Base-by-base conservation (phyloP, 2,888 invertebrate species). In the Melanophora roralis region DNA sequence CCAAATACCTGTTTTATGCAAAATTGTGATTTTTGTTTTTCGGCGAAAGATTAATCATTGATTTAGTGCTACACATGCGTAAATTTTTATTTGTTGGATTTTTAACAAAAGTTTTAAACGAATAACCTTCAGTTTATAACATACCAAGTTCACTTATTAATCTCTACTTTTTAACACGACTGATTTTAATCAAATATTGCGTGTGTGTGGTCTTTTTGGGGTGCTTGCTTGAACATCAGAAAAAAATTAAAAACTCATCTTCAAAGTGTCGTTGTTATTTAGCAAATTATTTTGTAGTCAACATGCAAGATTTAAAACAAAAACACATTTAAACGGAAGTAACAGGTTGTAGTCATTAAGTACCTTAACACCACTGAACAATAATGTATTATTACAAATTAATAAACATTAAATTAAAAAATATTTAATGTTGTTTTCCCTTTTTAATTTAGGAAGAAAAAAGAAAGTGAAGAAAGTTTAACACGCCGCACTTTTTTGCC, bases 401-500 rank as follows among this genome's bases (percentile, higher is more conserved):
- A 43, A 9, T 27, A 34, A 12, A n/a, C n/a, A 59, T 36, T 49
- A 38, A 57, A 19, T 59, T 47, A 32, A 51, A 40, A 27, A 14
- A 32, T 71, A 40, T 11, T 32, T 40, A 32, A 7, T 34, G 27
- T 43, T 38, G 40, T n/a, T 32, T 12, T 6, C n/a, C 12, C 2
- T 27, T 47, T 53, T 19, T 38, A 60, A 72, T 55, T 64, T 38
- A 73, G 38, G 14, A n/a, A n/a, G n/a, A 19, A 57, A 73, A 65
- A 65, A 53, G 27, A 73, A 73, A 57, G 73, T 57, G 65, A 65
- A 65, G 73, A 65, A 73, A 49, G 47, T 65, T 73, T 36, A 47
- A 27, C 64, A 47, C 32, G 64, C 55, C 27, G 60, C 40, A 34
- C 6, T 45, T 2, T 23, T 27, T 43, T 43, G 6, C 16, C n/a